These are phyloP conservation scores for Eubasilissa splendida DNA, from an alignment of 2,888 invertebrate genomes.

Conservation along the genomic window DNA sequence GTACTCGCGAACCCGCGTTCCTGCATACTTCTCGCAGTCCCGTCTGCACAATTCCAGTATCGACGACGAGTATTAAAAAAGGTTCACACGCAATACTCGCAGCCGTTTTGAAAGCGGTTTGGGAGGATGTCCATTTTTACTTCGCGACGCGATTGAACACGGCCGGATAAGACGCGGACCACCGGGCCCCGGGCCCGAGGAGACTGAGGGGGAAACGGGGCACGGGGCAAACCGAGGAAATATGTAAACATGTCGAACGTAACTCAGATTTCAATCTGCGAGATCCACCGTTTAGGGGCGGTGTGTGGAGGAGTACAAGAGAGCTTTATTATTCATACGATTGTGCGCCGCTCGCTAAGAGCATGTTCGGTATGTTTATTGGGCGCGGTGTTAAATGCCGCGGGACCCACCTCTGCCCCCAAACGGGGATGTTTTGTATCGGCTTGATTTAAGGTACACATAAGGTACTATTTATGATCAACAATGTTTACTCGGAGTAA, in stretches of 20 bases:
- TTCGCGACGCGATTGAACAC: slow-evolving; percentile 7
- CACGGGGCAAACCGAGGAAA: slow-evolving; percentile 53
- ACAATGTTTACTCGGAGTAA: no score
- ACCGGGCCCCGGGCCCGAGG: slow-evolving; percentile 8
- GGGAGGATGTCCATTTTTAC: not conserved
- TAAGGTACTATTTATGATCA: not conserved
- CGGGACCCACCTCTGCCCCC: slow-evolving; percentile 34
- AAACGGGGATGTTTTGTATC: not conserved
- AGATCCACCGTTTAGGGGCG: slow-evolving; percentile 46
- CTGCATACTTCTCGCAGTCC: slow-evolving; percentile 22
- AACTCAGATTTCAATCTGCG: slow-evolving; percentile 60
- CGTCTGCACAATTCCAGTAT: not conserved
- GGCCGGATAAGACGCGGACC: not conserved
- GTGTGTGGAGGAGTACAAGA: slow-evolving; percentile 49
- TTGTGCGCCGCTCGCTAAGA: slow-evolving; percentile 54
- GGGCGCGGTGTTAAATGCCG: slow-evolving; percentile 53
- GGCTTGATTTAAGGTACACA: not conserved
- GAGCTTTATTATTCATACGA: slow-evolving; percentile 58
- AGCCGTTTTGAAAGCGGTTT: not conserved
- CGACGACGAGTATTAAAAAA: not conserved
- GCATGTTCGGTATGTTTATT: slow-evolving; percentile 56
- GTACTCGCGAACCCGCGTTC: slow-evolving; percentile 31
- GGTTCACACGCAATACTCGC: not conserved
- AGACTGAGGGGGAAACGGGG: slow-evolving; percentile 30
- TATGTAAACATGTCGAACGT: slow-evolving; percentile 60